Base-by-base conservation (phyloP, 2,888 invertebrate species). In the Drosophila borealis region DNA sequence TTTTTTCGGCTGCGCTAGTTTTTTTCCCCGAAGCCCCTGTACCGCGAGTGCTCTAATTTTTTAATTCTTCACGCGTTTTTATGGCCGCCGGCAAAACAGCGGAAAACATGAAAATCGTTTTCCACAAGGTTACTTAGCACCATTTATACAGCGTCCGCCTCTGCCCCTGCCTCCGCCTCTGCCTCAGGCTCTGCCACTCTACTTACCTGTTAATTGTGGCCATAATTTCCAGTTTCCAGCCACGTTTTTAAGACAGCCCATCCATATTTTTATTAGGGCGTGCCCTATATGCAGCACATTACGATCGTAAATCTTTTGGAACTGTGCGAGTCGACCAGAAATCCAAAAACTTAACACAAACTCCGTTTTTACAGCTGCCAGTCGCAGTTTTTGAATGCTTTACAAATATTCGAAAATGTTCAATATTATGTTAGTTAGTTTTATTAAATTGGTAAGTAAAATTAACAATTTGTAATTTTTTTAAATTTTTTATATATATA, bases 51-150 rank as follows among this genome's bases (percentile, higher is more conserved):
- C 88, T 88, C 88, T 88, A 84, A 90, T 88, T 88, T 88, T 88
- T 88, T 88, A 89, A 90, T 89, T 85, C 74, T 81, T 80, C 86
- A 82, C 80, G 80, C 80, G 70, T 84, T 88, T 90, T 82, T 78
- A 88, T 69, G 73, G 57, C 64, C 39, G 62, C 69, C 44, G 70
- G 70, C 78, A 89, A 81, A 89, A 67, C 65, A 60, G 54, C 56
- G 60, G 42, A 75, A 79, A 74, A 74, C 70, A 37, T 45, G 34
- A 65, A 60, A 60, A 48, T 9, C 55, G 2, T 59, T 63, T 54
- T 66, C 29, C 53, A 86, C 88, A 89, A 89, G 89, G 89, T 80
- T 85, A 81, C 65, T 63, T 54, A 51, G 67, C 73, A 74, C 46
- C 54, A 73, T 74, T 60, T 74, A 68, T 61, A n/a, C 29, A 8